Evolutionary conservation across 2,888 invertebrate species (phyloP).

Genomic region (Dexiosoma caninum): DNA sequence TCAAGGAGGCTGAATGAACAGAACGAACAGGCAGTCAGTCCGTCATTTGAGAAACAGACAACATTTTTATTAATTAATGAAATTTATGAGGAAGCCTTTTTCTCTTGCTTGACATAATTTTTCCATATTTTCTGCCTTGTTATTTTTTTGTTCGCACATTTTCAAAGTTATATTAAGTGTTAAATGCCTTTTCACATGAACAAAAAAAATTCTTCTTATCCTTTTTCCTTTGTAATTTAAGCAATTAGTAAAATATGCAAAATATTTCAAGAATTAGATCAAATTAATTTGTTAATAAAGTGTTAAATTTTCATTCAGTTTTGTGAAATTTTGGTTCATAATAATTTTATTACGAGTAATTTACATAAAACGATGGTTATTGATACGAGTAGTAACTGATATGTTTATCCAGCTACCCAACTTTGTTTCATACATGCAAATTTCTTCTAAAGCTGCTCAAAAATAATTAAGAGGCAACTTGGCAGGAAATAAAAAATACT

Average conservation of each 20-base stretch:
- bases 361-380: neutral
- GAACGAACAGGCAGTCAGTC: neutral
- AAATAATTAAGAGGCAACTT: too few relatives aligned
- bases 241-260: too few relatives aligned
- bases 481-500: too few relatives aligned
- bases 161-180: neutral
- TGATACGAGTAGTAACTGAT: neutral
- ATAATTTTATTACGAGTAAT: too few relatives aligned
- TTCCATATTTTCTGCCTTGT: neutral
- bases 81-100: conserved; percentile 30
- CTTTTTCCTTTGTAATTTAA: neutral
- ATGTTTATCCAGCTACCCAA: neutral
- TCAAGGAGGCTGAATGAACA: neutral
- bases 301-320: neutral
- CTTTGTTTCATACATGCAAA: conserved; percentile 5
- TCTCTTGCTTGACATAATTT: neutral
- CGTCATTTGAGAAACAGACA: neutral
- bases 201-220: conserved; percentile 1
- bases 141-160: too few relatives aligned
- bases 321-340: neutral
- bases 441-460: neutral
- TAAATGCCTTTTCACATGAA: conserved; percentile 23
- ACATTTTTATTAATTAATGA: conserved; percentile 47
- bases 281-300: too few relatives aligned
- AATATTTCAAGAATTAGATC: too few relatives aligned